Evolutionary conservation across 2,888 invertebrate species (phyloP).

Genomic region (Neria commutata): DNA sequence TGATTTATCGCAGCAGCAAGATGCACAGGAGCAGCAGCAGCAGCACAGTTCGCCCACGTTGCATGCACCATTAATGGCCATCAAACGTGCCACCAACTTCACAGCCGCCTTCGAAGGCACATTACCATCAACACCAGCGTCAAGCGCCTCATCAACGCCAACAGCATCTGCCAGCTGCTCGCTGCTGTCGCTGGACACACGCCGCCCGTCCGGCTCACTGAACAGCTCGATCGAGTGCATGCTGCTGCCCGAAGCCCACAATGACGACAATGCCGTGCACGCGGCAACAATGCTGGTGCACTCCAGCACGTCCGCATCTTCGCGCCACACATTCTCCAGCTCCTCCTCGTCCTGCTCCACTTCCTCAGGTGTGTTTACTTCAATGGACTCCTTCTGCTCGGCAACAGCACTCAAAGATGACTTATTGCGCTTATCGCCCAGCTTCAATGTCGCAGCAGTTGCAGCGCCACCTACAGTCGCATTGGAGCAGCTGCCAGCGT

Average conservation of each 20-base stretch:
- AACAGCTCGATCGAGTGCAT: conserved; percentile 32
- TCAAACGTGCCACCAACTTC: conserved; percentile 20
- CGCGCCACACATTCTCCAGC: conserved; percentile 10
- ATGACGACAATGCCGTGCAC: conserved; percentile 5
- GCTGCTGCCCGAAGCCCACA: conserved; percentile 14
- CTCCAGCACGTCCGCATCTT: no score
- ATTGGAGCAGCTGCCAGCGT: not conserved
- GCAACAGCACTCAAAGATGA: conserved; percentile 12
- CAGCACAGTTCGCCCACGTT: conserved; percentile 7
- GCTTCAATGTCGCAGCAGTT: not conserved
- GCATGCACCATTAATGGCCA: conserved; percentile 24
- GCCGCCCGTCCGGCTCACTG: conserved; percentile 29
- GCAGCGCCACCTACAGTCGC: not conserved
- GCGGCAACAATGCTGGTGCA: not conserved
- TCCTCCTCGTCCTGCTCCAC: not conserved
- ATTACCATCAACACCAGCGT: conserved; percentile 7
- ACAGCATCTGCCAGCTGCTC: not conserved
- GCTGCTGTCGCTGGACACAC: conserved; percentile 22
- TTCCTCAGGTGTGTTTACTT: not conserved
- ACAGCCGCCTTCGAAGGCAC: not conserved
- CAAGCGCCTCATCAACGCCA: conserved; percentile 4
- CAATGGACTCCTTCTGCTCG: conserved; percentile 4
- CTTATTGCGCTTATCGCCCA: conserved; percentile 6
- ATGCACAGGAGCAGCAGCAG: conserved; percentile 1
- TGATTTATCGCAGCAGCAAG: conserved; percentile 59